Evolutionary conservation across 2,797 vertebrate species (phyloP), one percentile per base, ranked within the genome.

Genomic region (Ataeniobius toweri): DNA sequence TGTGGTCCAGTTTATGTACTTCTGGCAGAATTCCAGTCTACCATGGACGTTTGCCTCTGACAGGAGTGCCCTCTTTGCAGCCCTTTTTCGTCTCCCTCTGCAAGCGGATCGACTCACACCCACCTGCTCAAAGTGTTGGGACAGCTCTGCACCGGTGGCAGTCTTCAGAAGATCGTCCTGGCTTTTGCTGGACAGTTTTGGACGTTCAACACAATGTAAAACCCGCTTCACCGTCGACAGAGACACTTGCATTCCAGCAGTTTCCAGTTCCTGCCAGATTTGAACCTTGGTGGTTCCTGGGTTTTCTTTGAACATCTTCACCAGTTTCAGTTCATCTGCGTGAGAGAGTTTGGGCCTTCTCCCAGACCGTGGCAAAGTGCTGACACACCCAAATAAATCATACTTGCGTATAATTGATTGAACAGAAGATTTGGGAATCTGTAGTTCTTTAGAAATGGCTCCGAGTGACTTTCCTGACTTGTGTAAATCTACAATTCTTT

Each of bases 191-290:
- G 67, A 46, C 5, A 48, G 41, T 26, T 69, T 69, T 7, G 67
- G 67, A 26, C 67, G 67, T 14, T 69, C 67, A 8, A 69, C 67
- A 8, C 67, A 69, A 26, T 69, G 67, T n/a, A 69, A 48, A 48
- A 69, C 67, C 24, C 67, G 67, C 41, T 69, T 69, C 24, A 69
- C 67, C 10, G 67, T 69, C 13, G 67, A 69, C 67, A 69, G 41
- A 69, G 67, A 69, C 67, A 69, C 67, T 48, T 69, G 67, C 67
- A 69, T 69, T 69, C 67, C 67, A 8, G 67, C 41, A 26, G 67
- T 69, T 69, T 69, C 67, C 67, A 69, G 24, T 48, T 69, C 67
- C 67, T 69, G 67, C 67, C 67, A 69, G 67, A 69, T 69, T 16
- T 69, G 67, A 48, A 69, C 67, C 41, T 69, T 69, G 67, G 67